Conservation (phyloP, 2,888 invertebrate genomes). For the Tillus elongatus region DNA sequence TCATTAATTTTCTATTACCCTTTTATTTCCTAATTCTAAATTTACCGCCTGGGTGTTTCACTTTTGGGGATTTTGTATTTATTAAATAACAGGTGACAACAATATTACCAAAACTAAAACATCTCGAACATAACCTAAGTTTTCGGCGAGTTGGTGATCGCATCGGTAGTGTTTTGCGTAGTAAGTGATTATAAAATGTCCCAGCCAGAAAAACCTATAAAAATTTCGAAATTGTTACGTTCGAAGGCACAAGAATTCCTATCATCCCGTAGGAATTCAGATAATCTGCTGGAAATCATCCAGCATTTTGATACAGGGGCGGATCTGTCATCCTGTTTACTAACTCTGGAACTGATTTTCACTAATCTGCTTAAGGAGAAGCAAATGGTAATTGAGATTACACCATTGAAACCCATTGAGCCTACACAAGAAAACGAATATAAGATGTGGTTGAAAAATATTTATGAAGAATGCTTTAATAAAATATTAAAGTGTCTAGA, state of each 20-base stretch:
- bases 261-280: slow-evolving; percentile 50
- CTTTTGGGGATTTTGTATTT: too few relatives aligned
- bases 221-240: slow-evolving; percentile 57
- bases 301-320: slow-evolving; percentile 52
- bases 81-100: too few relatives aligned
- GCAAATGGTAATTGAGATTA: slow-evolving; percentile 53
- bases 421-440: slow-evolving; percentile 55
- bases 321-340: slow-evolving; percentile 49
- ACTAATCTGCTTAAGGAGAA: slow-evolving; percentile 56
- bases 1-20: too few relatives aligned
- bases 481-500: slow-evolving; percentile 51
- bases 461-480: slow-evolving; percentile 58
- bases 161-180: too few relatives aligned
- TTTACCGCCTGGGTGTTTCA: too few relatives aligned
- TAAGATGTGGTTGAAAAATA: slow-evolving; percentile 57
- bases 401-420: slow-evolving; percentile 50
- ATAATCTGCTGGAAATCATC: slow-evolving; percentile 59
- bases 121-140: too few relatives aligned
- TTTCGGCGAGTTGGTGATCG: too few relatives aligned
- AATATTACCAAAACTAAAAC: too few relatives aligned
- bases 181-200: slow-evolving; percentile 28
- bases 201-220: slow-evolving; percentile 35
- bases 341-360: slow-evolving; percentile 65
- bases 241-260: slow-evolving; percentile 64
- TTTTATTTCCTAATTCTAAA: too few relatives aligned